phyloP scores from a whole-genome alignment of 2,888 invertebrate genomes.

The Caenorhabditis sp. region DNA sequence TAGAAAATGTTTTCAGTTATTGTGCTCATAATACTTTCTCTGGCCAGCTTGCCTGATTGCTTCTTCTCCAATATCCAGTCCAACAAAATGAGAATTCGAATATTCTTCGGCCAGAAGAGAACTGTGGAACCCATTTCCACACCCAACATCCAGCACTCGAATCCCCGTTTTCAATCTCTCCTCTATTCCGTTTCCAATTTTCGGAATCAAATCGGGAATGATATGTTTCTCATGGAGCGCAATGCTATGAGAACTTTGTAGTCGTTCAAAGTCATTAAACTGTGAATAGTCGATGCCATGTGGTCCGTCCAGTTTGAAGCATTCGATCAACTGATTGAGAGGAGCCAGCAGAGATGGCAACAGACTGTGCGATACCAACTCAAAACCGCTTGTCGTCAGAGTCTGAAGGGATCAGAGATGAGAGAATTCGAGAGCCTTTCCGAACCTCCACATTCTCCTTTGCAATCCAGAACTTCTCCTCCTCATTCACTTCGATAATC shows the following conservation, averaged over 20 bases:
- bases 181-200: slow-evolving; percentile 20
- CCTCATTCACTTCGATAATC: slow-evolving; percentile 69
- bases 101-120: slow-evolving; percentile 65
- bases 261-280: slow-evolving; percentile 68
- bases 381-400: slow-evolving; percentile 36
- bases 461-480: slow-evolving; percentile 70
- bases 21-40: no score
- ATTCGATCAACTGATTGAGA: slow-evolving; percentile 60
- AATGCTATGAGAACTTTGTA: slow-evolving; percentile 61
- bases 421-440: slow-evolving; percentile 21
- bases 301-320: slow-evolving; percentile 70
- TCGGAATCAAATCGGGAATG: slow-evolving; percentile 69
- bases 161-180: slow-evolving; percentile 28
- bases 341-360: slow-evolving; percentile 50
- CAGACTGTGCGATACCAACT: slow-evolving; percentile 26
- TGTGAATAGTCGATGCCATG: slow-evolving; percentile 70
- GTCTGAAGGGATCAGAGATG: slow-evolving; percentile 49
- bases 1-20: no score
- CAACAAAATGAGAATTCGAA: slow-evolving; percentile 71
- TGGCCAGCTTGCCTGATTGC: slow-evolving; percentile 66
- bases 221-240: slow-evolving; percentile 70
- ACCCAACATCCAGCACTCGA: slow-evolving; percentile 71
- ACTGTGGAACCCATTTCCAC: slow-evolving; percentile 45
- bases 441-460: slow-evolving; percentile 61
- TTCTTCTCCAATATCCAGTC: slow-evolving; percentile 70